phyloP scores from a whole-genome alignment of 2,888 invertebrate species.

The Apotomis betuletana region DNA sequence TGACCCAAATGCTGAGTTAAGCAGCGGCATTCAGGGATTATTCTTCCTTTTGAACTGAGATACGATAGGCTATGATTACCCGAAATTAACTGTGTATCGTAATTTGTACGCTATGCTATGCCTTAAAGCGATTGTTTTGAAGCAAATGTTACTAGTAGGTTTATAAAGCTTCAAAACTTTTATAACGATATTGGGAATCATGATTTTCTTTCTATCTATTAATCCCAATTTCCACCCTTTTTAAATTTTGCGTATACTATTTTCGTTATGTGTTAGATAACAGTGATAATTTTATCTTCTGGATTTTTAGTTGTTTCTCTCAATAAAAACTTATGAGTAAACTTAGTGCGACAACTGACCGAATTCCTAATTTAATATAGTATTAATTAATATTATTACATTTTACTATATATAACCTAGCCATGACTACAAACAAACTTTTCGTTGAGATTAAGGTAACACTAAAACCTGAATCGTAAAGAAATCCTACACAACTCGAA shows the following conservation, averaged over 20 bases:
- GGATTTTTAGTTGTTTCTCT: too few species aligned
- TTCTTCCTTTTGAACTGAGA: slow-evolving; percentile 18
- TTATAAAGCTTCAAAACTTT: neutral
- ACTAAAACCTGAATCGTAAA: slow-evolving; percentile 12
- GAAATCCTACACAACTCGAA: slow-evolving; percentile 22
- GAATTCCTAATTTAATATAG: too few species aligned
- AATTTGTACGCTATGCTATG: slow-evolving; percentile 14
- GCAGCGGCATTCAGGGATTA: slow-evolving; percentile 21
- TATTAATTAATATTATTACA: too few species aligned
- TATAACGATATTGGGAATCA: neutral
- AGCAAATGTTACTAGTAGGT: neutral
- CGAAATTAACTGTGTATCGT: slow-evolving; percentile 19
- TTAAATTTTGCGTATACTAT: too few species aligned
- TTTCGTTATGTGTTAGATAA: too few species aligned
- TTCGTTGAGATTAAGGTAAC: neutral
- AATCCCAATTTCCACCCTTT: too few species aligned
- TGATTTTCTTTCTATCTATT: too few species aligned
- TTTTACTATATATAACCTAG: too few species aligned
- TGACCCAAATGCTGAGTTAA: slow-evolving; percentile 19
- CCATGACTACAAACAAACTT: too few species aligned
- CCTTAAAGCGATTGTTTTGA: neutral
- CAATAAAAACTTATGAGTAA: too few species aligned
- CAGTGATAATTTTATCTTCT: too few species aligned
- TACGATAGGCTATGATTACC: slow-evolving; percentile 23
- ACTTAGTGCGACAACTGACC: too few species aligned